These are phyloP conservation scores for Adoxophyes honmai DNA, from an alignment of 1,140 invertebrate genomes.

Conservation along the genomic window DNA sequence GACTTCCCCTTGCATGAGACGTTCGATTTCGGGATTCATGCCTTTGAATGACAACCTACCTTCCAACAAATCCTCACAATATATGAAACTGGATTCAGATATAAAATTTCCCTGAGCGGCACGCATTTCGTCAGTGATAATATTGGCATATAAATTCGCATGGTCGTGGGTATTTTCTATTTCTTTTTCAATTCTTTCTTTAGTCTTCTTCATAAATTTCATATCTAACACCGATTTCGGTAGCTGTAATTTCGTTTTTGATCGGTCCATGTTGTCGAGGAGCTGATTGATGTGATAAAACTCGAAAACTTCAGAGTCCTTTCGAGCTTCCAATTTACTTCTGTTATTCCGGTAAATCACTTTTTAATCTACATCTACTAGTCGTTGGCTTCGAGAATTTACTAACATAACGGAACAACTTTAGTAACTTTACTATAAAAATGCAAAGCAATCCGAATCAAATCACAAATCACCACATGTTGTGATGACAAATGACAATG, in stretches of 20 bases:
- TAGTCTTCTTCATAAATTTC: conserved; percentile 95
- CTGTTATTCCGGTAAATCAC: too few relatives aligned
- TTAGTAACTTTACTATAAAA: too few relatives aligned
- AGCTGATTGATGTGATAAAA: neutral
- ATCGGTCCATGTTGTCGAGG: neutral
- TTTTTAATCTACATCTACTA: too few relatives aligned
- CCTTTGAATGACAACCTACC: conserved; percentile 92
- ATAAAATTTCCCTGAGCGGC: conserved; percentile 81
- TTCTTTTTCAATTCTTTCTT: conserved; percentile 88
- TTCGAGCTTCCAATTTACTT: too few relatives aligned
- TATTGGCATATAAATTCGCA: conserved; percentile 80
- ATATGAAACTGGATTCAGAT: conserved; percentile 86
- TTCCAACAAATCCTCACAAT: conserved; percentile 86
- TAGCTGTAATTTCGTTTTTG: conserved; percentile 66
- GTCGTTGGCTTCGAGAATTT: too few relatives aligned
- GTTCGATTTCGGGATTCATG: conserved; percentile 93
- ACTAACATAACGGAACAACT: too few relatives aligned
- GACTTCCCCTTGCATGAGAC: conserved; percentile 79
- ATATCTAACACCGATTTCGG: conserved; percentile 86
- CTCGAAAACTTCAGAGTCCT: too few relatives aligned
- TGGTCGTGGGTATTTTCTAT: conserved; percentile 84
- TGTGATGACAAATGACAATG: too few relatives aligned
- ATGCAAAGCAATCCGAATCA: too few relatives aligned
- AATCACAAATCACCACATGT: too few relatives aligned
- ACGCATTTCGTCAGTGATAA: conserved; percentile 80